These are phyloP conservation scores for Ochropleura plecta DNA, from an alignment of 2,888 invertebrate species.

Conservation along the genomic window DNA sequence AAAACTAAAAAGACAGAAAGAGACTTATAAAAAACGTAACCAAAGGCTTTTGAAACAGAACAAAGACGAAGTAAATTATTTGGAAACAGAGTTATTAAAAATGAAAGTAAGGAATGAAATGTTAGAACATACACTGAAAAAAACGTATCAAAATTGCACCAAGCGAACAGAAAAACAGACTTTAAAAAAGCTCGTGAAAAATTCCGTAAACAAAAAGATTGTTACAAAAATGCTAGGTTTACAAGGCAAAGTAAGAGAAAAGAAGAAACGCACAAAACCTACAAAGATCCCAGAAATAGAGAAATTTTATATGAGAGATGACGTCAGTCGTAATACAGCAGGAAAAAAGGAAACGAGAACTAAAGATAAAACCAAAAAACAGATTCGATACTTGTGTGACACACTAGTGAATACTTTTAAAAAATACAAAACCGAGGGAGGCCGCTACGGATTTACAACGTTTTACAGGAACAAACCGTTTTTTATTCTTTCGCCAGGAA, in stretches of 20 bases:
- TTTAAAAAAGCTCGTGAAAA: conserved; percentile 23
- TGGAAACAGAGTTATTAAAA: conserved; percentile 1
- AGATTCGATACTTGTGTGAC: not conserved
- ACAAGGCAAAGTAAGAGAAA: conserved; percentile 27
- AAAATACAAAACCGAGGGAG: not conserved
- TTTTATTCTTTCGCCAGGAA: conserved; percentile 38
- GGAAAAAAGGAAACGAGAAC: conserved; percentile 5
- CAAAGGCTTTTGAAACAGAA: conserved; percentile 1
- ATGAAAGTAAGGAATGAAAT: conserved; percentile 2
- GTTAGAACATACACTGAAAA: too few species aligned
- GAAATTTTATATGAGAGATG: conserved; percentile 2
- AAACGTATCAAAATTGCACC: conserved; percentile 8
- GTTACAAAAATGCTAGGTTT: conserved; percentile 29
- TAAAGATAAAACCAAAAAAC: not conserved
- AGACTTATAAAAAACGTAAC: conserved; percentile 4
- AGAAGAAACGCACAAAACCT: conserved; percentile 24
- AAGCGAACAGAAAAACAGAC: not conserved
- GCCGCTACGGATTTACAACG: conserved; percentile 5
- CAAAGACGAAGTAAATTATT: not conserved
- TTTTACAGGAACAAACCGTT: conserved; percentile 28
- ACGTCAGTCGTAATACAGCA: conserved; percentile 1
- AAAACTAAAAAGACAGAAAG: conserved; percentile 4
- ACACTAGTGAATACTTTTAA: not conserved
- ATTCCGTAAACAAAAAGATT: conserved; percentile 27
- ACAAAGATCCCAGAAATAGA: not conserved